Conservation (phyloP, 2,113 vertebrate species). For the Eonycteris spelaea region DNA sequence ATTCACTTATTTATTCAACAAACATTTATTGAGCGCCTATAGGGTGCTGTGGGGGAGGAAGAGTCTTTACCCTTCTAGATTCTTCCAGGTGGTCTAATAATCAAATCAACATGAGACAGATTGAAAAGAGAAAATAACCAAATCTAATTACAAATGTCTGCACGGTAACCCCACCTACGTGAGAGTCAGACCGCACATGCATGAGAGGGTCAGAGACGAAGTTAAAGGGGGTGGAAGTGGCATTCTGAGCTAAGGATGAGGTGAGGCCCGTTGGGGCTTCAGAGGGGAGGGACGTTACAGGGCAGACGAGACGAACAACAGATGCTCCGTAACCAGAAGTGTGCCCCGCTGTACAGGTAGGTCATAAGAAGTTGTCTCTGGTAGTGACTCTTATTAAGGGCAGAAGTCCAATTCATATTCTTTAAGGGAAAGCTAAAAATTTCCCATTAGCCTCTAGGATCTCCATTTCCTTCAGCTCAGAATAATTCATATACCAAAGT, state of each 20-base stretch:
- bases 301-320: rapidly evolving
- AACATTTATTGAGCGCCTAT: neutral
- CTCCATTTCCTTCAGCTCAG: neutral
- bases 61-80: neutral
- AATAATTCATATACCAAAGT: neutral
- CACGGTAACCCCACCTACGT: neutral
- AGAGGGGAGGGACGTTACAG: no score
- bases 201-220: neutral
- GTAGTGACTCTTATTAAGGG: neutral
- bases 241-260: neutral
- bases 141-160: neutral
- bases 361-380: neutral
- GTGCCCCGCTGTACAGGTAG: neutral
- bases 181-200: neutral
- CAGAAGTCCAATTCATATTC: neutral
- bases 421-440: neutral
- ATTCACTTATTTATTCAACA: neutral
- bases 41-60: neutral
- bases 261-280: neutral
- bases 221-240: no score
- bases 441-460: neutral
- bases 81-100: no score
- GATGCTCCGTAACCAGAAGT: neutral
- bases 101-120: neutral
- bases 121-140: neutral